These are phyloP conservation scores for Orthonevra nobilis DNA, from an alignment of 2,888 invertebrate genomes.

Conservation along the genomic window DNA sequence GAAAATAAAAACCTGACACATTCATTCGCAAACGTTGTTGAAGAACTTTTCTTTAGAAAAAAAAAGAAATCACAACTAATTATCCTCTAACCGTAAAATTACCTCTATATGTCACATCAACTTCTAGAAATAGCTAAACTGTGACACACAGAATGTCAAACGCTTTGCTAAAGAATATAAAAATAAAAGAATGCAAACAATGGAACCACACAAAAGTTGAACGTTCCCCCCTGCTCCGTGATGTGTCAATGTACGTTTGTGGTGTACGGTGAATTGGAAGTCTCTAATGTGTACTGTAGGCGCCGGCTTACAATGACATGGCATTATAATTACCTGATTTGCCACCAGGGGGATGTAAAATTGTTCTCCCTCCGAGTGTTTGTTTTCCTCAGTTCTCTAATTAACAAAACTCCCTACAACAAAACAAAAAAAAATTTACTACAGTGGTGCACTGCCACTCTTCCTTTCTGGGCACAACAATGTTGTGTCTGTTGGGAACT, in stretches of 20 bases:
- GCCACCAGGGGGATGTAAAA: constrained; percentile 6
- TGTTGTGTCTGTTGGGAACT: constrained; percentile 11
- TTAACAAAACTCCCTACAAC: constrained; percentile 37
- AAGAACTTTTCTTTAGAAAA: constrained; percentile 44
- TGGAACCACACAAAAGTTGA: too few species aligned
- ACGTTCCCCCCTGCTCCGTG: neutral
- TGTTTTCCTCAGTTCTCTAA: constrained; percentile 10
- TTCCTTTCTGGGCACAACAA: neutral
- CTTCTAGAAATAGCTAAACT: constrained; percentile 18
- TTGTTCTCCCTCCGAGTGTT: neutral
- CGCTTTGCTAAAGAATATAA: constrained; percentile 13
- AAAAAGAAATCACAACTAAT: constrained; percentile 44
- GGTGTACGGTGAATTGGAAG: neutral
- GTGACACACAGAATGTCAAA: constrained; percentile 45
- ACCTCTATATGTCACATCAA: constrained; percentile 12
- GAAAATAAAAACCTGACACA: neutral
- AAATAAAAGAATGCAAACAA: neutral
- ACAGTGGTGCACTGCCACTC: neutral
- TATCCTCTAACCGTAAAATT: constrained; percentile 25
- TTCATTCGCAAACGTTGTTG: constrained; percentile 23
- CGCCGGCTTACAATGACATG: constrained; percentile 42
- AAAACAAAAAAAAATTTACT: constrained; percentile 15
- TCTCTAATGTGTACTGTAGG: neutral
- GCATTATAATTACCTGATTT: constrained; percentile 43
- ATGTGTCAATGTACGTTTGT: neutral